Evolutionary conservation across 1,140 invertebrate genomes (phyloP), one percentile per base, ranked within the genome.

Genomic region (Achroia grisella): DNA sequence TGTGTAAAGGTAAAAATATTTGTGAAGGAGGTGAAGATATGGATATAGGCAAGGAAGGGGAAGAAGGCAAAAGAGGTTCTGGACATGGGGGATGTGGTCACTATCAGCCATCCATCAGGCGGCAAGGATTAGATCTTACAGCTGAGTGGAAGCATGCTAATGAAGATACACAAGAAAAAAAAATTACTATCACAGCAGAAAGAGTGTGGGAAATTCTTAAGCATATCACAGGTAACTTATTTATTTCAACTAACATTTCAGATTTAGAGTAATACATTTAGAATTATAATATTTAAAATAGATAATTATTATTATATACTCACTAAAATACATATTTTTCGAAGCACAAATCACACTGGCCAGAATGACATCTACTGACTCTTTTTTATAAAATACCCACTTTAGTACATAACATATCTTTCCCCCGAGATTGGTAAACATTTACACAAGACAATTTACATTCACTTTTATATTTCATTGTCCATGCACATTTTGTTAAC

Each of bases 11-110:
- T 3, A 99, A 99, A 84, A 97, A 96, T 57, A 95, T 99, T 66
- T 99, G 98, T 86, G 98, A 99, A 78, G 98, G 97, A 53, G 97
- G 97, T 45, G 97, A 99, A 86, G 97, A 99, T 83, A 97, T 98
- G 92, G 97, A 99, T 70, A 89, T 95, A 32, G 90, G 90, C 2
- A 94, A 94, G 73, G 93, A 94, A 44, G 89, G 87, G 10, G 85
- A 88, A 50, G 91, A 89, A 52, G 90, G 90, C 27, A 91, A 94
- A 74, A 93, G 93, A 76, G 90, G 92, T 48, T 83, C 80, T 15
- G 92, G 94, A 4, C 96, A 98, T 79, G 97, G 97, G 29, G 98
- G 98, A 67, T 99, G 98, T 87, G 98, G 98, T 68, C 89, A 98
- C 41, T 99, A 97, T 68, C 98, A 99, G 70, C 98, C 98, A 4